A percentile compares a stretch with the other conserved stretches of the same genome.
Conservation (phyloP, 2,113 vertebrate species). For the Riparia riparia region DNA sequence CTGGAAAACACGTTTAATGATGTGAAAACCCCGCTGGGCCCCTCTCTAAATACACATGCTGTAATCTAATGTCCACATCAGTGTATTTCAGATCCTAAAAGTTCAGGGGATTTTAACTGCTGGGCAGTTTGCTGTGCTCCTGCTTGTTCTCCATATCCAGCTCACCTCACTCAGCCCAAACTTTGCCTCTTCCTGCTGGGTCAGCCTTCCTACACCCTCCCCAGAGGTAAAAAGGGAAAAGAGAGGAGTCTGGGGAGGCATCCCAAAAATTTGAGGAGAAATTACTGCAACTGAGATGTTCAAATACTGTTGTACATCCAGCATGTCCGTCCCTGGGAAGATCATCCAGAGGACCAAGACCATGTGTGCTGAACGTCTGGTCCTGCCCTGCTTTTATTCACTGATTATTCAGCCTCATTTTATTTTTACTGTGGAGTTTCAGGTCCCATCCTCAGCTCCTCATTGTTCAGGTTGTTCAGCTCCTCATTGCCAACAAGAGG, state of each 20-base stretch:
- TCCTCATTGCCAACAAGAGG: background rate
- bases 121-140: background rate
- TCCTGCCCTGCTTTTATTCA: background rate
- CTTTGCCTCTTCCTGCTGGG: background rate
- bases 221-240: background rate
- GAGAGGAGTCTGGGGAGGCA: background rate
- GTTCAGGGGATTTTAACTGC: background rate
- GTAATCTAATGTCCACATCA: background rate
- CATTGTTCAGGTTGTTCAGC: background rate
- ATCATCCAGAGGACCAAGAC: background rate
- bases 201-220: background rate
- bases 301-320: background rate
- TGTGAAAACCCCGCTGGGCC: background rate
- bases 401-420: background rate
- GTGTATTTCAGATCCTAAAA: background rate
- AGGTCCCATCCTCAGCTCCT: background rate
- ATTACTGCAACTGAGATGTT: background rate
- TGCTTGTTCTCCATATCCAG: background rate
- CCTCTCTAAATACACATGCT: background rate
- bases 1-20: background rate
- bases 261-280: background rate
- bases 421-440: background rate
- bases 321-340: background rate
- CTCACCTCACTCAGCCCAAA: background rate
- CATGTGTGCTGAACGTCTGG: background rate